phyloP scores from a whole-genome alignment of 1,140 invertebrate species.

The Hyles euphorbiae region DNA sequence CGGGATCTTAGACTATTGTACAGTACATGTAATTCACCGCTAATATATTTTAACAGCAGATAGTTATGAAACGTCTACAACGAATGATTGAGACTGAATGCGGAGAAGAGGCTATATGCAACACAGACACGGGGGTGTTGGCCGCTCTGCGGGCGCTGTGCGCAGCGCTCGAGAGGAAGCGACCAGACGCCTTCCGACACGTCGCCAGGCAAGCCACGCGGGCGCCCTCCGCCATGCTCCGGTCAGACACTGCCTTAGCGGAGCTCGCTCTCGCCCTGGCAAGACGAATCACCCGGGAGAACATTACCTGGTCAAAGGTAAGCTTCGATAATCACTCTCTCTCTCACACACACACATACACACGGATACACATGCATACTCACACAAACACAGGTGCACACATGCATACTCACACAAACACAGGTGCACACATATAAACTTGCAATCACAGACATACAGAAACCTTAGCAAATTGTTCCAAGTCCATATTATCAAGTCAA shows the following conservation, averaged over 20 bases:
- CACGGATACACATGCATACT: too few species aligned
- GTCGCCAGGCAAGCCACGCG: conserved; percentile 64
- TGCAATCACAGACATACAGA: too few species aligned
- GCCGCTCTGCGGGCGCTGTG: conserved; percentile 53
- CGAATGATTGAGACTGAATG: conserved; percentile 67
- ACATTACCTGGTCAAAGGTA: conserved; percentile 74
- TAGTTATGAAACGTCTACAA: conserved; percentile 64
- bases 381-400: too few species aligned
- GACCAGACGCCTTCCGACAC: conserved; percentile 64
- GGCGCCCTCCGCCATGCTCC: conserved; percentile 54
- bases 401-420: too few species aligned
- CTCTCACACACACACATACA: too few species aligned
- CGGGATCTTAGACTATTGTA: too few species aligned
- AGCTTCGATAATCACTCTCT: not conserved
- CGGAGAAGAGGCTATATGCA: conserved; percentile 55
- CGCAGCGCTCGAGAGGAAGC: conserved; percentile 62
- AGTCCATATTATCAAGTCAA: too few species aligned
- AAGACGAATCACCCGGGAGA: conserved; percentile 63
- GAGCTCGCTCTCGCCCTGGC: conserved; percentile 67
- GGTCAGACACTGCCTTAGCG: conserved; percentile 57
- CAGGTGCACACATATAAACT: too few species aligned
- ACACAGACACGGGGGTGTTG: conserved; percentile 46
- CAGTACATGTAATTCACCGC: too few species aligned
- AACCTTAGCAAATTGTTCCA: too few species aligned
- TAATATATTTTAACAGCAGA: conserved; percentile 34